Evolutionary conservation across 2,113 vertebrate species (phyloP).

Genomic region (Pluvialis apricaria): DNA sequence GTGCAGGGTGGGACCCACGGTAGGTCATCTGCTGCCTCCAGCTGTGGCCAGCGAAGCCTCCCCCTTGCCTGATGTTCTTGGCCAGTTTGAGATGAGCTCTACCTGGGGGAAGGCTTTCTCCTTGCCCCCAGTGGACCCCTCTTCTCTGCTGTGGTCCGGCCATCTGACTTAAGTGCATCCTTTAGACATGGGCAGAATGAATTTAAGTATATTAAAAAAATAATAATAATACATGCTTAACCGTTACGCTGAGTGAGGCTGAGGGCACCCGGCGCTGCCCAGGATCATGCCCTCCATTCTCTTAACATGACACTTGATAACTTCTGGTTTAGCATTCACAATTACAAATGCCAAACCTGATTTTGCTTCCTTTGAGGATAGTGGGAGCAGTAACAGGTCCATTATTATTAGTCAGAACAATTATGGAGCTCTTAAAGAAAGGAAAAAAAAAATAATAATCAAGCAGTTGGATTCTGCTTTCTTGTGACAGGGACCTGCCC

Average conservation of each 20-base stretch:
- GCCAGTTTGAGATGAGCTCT: background rate
- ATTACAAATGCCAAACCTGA: constrained; percentile 54
- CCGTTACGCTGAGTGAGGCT: background rate
- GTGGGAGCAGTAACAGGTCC: constrained; percentile 10
- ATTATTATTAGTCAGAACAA: constrained; percentile 31
- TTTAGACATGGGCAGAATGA: background rate
- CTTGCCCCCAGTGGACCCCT: background rate
- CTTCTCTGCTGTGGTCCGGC: background rate
- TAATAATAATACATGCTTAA: background rate
- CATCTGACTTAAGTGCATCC: background rate
- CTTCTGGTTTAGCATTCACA: background rate
- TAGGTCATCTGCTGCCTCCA: background rate
- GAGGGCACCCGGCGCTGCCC: background rate
- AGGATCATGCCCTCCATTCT: constrained; percentile 6
- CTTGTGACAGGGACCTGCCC: background rate
- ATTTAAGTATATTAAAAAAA: background rate
- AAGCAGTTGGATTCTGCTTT: background rate
- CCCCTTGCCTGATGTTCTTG: background rate
- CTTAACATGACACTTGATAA: background rate
- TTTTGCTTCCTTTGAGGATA: constrained; percentile 15
- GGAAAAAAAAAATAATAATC: background rate
- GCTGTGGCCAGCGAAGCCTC: background rate
- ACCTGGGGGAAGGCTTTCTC: background rate
- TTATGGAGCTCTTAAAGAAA: constrained; percentile 1
- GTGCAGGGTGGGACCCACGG: rapidly evolving